phyloP scores from a whole-genome alignment of 2,113 vertebrate species.

The Oceanodroma tethys region DNA sequence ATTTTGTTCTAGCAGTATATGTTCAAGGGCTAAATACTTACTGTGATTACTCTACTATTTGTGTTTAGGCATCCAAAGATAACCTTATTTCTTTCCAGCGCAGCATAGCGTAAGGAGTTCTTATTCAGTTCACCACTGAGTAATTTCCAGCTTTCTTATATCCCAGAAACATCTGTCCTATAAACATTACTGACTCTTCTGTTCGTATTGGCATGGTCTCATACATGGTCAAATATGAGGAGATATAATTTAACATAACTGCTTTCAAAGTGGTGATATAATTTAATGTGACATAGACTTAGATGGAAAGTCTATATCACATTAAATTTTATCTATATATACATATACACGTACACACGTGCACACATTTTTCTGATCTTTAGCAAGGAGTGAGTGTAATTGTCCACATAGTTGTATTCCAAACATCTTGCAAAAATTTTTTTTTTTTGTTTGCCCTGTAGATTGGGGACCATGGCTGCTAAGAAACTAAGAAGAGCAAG shows the following conservation, averaged over 20 bases:
- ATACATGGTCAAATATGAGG: background rate
- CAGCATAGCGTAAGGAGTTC: background rate
- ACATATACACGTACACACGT: rapidly evolving
- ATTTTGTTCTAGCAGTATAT: background rate
- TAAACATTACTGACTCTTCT: background rate
- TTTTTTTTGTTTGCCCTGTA: background rate
- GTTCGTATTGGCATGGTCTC: background rate
- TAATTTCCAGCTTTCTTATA: background rate
- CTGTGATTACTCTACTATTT: background rate
- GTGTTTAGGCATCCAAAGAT: background rate
- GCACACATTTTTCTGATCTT: background rate
- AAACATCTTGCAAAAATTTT: background rate
- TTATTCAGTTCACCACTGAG: background rate
- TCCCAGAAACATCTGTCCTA: background rate
- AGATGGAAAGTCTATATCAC: rapidly evolving
- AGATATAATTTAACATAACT: background rate
- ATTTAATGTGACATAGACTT: background rate
- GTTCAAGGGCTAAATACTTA: background rate
- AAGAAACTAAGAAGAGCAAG: slow-evolving; percentile 78
- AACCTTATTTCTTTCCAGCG: background rate
- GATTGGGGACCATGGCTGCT: slow-evolving; percentile 64
- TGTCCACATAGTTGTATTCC: background rate
- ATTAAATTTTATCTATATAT: background rate
- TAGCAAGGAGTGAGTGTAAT: background rate
- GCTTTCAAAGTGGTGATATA: background rate